Conservation (phyloP, 23 tunicate genomes). For the Phallusia fumigata region DNA sequence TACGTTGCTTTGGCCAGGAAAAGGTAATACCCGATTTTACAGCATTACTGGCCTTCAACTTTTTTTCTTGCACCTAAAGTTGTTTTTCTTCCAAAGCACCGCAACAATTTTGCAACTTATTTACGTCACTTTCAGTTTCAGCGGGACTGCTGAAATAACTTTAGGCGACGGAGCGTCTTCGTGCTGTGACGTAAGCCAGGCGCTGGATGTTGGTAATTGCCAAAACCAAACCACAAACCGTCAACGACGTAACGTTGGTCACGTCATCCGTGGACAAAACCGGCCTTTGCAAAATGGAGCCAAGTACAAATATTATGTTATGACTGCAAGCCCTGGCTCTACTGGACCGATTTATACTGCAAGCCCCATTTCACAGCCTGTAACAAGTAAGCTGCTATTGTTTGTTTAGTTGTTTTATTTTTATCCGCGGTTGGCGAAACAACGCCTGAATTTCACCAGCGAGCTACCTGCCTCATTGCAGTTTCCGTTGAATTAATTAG, state of each 20-base stretch:
- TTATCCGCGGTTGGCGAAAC: too few relatives aligned
- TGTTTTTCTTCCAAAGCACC: background rate
- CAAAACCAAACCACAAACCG: background rate
- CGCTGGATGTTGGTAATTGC: background rate
- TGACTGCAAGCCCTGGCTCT: background rate
- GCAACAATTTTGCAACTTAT: too few relatives aligned
- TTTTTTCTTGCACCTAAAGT: background rate
- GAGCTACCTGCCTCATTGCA: too few relatives aligned
- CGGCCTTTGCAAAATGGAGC: background rate
- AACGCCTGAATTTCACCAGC: too few relatives aligned
- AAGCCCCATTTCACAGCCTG: background rate
- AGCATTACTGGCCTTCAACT: background rate
- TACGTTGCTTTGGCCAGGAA: background rate
- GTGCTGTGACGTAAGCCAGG: background rate
- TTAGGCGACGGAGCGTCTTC: background rate
- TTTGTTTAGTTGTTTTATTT: too few relatives aligned
- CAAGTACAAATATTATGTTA: constrained; percentile 2
- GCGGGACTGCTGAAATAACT: background rate
- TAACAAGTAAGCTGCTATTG: background rate
- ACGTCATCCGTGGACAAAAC: background rate
- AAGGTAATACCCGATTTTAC: background rate
- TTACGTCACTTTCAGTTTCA: too few relatives aligned
- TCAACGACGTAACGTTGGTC: background rate
- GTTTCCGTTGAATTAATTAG: too few relatives aligned
- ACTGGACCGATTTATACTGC: background rate